Evolutionary conservation across 2,888 invertebrate genomes (phyloP).

Genomic region (Torymus texanus): DNA sequence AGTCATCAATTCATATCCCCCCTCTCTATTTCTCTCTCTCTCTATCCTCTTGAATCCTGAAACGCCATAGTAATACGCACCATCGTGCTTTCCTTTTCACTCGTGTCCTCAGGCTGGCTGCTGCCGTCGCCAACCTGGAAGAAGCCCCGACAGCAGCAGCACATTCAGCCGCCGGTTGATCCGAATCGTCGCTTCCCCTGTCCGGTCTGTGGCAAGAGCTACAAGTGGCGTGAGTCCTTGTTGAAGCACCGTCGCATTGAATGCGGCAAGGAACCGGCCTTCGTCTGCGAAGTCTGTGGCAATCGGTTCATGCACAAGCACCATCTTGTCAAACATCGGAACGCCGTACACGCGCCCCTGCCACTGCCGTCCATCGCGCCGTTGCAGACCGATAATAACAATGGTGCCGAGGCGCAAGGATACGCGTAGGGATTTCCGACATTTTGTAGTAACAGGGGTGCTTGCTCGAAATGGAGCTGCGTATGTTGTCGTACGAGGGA

Average conservation of each 20-base stretch:
- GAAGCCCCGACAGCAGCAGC: neutral
- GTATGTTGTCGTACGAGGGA: too few species aligned
- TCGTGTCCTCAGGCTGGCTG: constrained; percentile 45
- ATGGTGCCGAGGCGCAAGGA: too few species aligned
- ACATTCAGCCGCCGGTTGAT: neutral
- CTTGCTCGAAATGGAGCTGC: too few species aligned
- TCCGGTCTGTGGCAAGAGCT: constrained; percentile 67
- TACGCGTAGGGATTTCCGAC: too few species aligned
- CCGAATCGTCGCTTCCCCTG: constrained; percentile 25
- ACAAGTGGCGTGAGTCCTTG: constrained; percentile 70
- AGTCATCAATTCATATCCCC: too few species aligned
- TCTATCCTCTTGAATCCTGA: too few species aligned
- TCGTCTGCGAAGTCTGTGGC: constrained; percentile 70
- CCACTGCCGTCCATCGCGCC: neutral
- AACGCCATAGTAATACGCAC: constrained; percentile 11
- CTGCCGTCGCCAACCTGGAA: constrained; percentile 9
- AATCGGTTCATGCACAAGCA: constrained; percentile 76
- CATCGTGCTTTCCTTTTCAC: constrained; percentile 16
- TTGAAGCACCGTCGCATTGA: constrained; percentile 69
- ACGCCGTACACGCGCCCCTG: constrained; percentile 61
- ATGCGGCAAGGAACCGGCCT: constrained; percentile 70
- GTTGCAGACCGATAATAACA: too few species aligned
- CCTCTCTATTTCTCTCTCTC: too few species aligned
- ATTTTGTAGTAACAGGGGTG: too few species aligned
- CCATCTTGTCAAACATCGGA: constrained; percentile 71